A percentile compares a stretch with the other conserved stretches of the same genome.
Evolutionary conservation across 2,113 vertebrate genomes (phyloP).

Genomic region (Xerus inauris): DNA sequence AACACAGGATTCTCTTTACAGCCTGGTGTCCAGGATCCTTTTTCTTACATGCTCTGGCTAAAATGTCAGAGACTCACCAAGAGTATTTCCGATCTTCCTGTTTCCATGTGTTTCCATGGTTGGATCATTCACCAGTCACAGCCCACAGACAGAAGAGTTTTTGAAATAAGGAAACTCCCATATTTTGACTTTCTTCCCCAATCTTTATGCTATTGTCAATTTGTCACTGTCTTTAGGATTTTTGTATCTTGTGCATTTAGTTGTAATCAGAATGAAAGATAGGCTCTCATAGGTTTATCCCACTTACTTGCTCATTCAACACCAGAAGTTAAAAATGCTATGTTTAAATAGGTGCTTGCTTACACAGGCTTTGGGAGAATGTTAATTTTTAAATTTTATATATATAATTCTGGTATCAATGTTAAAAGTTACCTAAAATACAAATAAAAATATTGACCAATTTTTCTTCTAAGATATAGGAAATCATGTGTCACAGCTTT

Average conservation of each 20-base stretch:
- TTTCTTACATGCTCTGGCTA: neutral
- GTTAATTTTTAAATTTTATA: neutral
- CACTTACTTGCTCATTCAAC: neutral
- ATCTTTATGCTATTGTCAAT: neutral
- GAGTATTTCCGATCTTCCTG: neutral
- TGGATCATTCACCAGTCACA: neutral
- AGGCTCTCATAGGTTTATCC: neutral
- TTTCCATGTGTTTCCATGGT: neutral
- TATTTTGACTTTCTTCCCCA: neutral
- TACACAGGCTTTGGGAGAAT: neutral
- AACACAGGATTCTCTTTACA: neutral
- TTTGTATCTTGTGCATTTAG: neutral
- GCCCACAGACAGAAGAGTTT: neutral
- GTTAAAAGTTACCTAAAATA: neutral
- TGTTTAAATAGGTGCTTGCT: neutral
- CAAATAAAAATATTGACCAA: neutral
- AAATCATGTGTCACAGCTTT: neutral
- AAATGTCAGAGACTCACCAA: neutral
- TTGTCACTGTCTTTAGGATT: neutral
- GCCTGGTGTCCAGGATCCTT: fast-evolving
- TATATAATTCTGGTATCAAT: neutral
- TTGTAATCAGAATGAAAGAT: neutral
- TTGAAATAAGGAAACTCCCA: neutral
- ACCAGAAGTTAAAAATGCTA: neutral
- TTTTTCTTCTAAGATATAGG: neutral